Percentiles rank a stretch among this genome's conserved stretches.
phyloP scores from a whole-genome alignment of 2,113 vertebrate genomes.

The Trochalopteron elliotii region DNA sequence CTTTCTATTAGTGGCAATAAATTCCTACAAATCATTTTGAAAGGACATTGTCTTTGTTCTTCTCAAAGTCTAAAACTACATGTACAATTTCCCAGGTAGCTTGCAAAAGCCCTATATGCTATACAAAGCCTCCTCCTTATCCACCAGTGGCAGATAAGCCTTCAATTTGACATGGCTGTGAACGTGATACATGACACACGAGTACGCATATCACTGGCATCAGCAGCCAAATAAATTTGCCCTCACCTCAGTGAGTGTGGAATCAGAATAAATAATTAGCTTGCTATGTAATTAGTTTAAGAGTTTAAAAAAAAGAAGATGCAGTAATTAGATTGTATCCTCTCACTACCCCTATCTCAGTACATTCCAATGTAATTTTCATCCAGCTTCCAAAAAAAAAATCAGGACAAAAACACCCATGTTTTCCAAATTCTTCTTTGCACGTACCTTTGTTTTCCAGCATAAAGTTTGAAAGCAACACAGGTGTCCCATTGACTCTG shows the following conservation, averaged over 20 bases:
- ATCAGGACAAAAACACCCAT: not conserved
- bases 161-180: not conserved
- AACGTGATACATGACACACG: not conserved
- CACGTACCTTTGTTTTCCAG: not conserved
- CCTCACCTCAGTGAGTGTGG: not conserved
- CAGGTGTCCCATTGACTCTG: not conserved
- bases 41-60: not conserved
- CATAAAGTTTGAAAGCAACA: not conserved
- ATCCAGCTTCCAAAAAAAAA: not conserved
- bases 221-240: not conserved
- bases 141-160: not conserved
- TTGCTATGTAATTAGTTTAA: not conserved
- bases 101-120: not conserved
- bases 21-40: not conserved
- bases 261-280: not conserved
- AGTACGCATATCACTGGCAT: not conserved
- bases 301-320: not conserved
- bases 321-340: not conserved
- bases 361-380: not conserved
- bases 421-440: not conserved
- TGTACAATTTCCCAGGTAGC: not conserved
- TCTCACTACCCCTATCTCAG: not conserved
- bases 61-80: not conserved
- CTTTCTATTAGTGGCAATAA: not conserved
- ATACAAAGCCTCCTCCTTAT: not conserved